Conservation (phyloP, 2,113 vertebrate genomes). For the Symphodus melops region DNA sequence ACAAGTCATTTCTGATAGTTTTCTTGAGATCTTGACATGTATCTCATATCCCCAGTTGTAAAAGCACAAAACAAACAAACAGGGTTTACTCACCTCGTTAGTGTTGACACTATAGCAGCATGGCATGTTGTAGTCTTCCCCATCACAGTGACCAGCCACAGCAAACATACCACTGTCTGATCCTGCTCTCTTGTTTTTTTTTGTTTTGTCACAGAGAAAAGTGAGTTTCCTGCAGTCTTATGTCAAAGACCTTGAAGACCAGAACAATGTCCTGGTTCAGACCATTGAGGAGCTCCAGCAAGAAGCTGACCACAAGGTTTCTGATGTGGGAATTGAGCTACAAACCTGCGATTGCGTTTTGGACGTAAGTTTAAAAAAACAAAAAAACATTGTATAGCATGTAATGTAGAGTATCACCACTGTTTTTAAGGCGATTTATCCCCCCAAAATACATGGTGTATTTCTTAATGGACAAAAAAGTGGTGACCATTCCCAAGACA, state of each 20-base stretch:
- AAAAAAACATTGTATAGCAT: neutral
- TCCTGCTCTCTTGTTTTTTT: slow-evolving; percentile 52
- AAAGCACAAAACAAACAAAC: too few species aligned
- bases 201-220: slow-evolving; percentile 62
- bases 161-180: slow-evolving; percentile 21
- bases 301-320: slow-evolving; percentile 43
- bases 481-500: too few species aligned
- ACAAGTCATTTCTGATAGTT: too few species aligned
- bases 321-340: slow-evolving; percentile 21
- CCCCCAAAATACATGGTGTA: too few species aligned
- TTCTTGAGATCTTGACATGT: too few species aligned
- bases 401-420: too few species aligned
- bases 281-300: slow-evolving; percentile 68
- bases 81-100: too few species aligned
- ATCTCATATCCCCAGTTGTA: too few species aligned
- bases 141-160: neutral
- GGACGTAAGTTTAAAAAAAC: slow-evolving; percentile 45
- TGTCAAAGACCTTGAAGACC: slow-evolving; percentile 67
- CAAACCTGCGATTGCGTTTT: slow-evolving; percentile 16
- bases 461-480: too few species aligned
- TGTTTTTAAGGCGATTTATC: too few species aligned
- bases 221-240: slow-evolving; percentile 68
- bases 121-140: too few species aligned
- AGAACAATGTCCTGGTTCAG: slow-evolving; percentile 76
- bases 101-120: too few species aligned